Evolutionary conservation across 2,113 vertebrate genomes (phyloP).

Genomic region (Carassius gibelio): DNA sequence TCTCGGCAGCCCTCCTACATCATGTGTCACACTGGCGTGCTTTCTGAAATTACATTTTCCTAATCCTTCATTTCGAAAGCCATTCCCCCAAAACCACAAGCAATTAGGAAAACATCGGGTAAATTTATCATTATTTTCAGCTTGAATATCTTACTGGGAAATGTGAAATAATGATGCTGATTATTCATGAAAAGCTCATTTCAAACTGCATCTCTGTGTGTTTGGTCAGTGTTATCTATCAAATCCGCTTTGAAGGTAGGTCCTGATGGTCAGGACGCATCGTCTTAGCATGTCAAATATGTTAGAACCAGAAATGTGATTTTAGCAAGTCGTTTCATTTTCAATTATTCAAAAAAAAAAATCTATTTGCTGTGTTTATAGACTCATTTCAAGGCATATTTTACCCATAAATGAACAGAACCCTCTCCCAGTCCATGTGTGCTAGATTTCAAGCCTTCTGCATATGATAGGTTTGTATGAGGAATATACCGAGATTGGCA

Average conservation of each 20-base stretch:
- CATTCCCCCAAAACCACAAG: constrained; percentile 55
- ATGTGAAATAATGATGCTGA: constrained; percentile 57
- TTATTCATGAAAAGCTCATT: constrained; percentile 60
- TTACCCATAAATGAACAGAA: neutral
- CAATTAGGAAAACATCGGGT: constrained; percentile 59
- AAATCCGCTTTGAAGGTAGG: constrained; percentile 21
- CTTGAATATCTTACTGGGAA: constrained; percentile 52
- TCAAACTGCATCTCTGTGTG: constrained; percentile 46
- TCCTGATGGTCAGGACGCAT: constrained; percentile 27
- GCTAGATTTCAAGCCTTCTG: neutral
- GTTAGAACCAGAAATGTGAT: neutral
- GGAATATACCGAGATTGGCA: neutral
- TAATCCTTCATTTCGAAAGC: constrained; percentile 57
- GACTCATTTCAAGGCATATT: neutral
- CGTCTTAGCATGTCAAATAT: neutral
- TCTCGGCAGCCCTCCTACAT: constrained; percentile 6
- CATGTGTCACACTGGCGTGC: constrained; percentile 51
- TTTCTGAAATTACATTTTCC: constrained; percentile 59
- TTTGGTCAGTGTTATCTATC: constrained; percentile 45
- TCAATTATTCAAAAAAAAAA: neutral
- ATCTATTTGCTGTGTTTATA: constrained; percentile 8
- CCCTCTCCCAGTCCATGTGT: neutral
- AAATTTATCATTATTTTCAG: constrained; percentile 57
- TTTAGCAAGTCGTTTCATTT: neutral
- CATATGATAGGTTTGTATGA: neutral